Conservation (phyloP, 2,888 invertebrate species). For the Polyommatus icarus region DNA sequence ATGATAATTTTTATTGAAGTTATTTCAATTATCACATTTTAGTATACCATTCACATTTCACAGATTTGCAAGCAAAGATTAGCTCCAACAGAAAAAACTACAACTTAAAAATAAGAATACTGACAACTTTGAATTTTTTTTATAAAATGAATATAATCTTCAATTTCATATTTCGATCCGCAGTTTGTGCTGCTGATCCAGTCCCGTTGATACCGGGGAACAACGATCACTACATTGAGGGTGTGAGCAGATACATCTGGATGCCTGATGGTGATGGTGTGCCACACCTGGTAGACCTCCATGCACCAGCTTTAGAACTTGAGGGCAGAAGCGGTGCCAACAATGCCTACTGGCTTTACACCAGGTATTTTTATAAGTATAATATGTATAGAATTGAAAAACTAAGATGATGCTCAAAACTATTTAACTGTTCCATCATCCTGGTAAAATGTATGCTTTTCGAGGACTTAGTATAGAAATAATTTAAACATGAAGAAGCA, state of each 20-base stretch:
- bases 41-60: too few species aligned
- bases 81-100: too few species aligned
- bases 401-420: too few species aligned
- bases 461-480: too few species aligned
- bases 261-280: conserved; percentile 52
- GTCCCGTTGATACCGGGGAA: conserved; percentile 48
- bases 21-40: too few species aligned
- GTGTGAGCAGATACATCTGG: conserved; percentile 55
- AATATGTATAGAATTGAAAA: too few species aligned
- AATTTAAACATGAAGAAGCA: neutral
- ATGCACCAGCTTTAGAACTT: conserved; percentile 45
- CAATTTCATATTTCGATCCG: neutral
- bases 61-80: too few species aligned
- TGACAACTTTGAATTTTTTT: neutral
- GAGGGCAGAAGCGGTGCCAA: conserved; percentile 47
- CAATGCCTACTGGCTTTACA: conserved; percentile 52
- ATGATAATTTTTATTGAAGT: too few species aligned
- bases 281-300: conserved; percentile 51
- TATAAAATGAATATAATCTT: neutral
- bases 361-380: conserved; percentile 42
- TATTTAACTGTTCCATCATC: too few species aligned
- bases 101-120: too few species aligned
- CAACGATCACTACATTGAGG: conserved; percentile 52
- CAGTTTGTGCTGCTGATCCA: conserved; percentile 37
- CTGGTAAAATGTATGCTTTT: too few species aligned